Evolutionary conservation across 2,113 vertebrate genomes (phyloP).

Genomic region (Pygoscelis antarcticus): DNA sequence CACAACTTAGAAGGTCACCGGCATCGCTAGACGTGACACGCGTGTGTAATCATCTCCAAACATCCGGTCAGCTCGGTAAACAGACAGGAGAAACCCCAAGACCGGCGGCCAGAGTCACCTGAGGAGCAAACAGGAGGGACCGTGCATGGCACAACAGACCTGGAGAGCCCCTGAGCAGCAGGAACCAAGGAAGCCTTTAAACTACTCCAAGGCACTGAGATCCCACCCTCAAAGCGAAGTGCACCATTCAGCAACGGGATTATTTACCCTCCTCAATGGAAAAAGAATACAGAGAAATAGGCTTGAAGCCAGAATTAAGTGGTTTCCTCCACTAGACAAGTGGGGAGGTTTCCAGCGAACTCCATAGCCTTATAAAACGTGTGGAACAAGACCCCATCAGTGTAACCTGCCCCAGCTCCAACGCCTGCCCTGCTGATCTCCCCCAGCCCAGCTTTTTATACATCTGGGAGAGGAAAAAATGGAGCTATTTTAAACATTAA

Average conservation of each 20-base stretch:
- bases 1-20: conserved; percentile 56
- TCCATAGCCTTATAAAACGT: accelerated
- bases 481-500: neutral
- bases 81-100: neutral
- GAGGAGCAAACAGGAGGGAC: neutral
- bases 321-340: neutral
- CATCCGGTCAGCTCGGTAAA: neutral
- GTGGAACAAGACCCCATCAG: accelerated
- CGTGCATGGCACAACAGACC: neutral
- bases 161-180: neutral
- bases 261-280: neutral
- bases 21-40: conserved; percentile 36
- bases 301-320: neutral
- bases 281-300: neutral
- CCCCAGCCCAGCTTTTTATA: neutral
- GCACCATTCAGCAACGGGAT: neutral
- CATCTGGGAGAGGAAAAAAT: neutral
- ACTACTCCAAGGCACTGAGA: neutral
- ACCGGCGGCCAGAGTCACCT: neutral
- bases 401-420: neutral
- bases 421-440: neutral
- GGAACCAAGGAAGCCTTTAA: neutral
- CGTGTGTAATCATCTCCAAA: neutral
- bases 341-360: neutral
- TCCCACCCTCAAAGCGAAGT: neutral